Evolutionary conservation across 37 sponge, comb jelly and placozoan species (phyloP), one percentile per base, ranked within the genome.

Genomic region (Cliona cf. orientalis): DNA sequence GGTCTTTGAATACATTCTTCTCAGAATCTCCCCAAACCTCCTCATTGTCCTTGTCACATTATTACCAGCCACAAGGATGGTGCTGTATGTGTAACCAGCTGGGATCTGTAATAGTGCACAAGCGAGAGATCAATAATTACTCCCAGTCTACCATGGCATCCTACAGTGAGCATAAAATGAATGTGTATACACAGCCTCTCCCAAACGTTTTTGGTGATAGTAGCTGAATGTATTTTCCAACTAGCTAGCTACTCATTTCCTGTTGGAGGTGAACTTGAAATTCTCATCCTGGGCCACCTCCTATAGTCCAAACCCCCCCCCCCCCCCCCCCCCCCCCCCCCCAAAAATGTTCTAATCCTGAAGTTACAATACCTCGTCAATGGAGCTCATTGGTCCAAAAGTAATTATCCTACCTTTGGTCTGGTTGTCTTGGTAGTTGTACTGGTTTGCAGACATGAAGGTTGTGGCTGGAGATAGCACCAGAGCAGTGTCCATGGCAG

Each of bases 391-490:
- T 14, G 74, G 72, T 25, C 86, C 86, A 59, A 86, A 72, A 7
- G 76, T 64, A 33, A 86, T 21, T 12, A 49, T 38, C 26, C 12
- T 72, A 19, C 60, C 61, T 23, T 55, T 55, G 4, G 85, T 80
- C 37, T 44, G 46, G 41, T 42, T 26, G 35, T 80, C 36, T 21
- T 36, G 69, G 79, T 78, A 89, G 58, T 43, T 76, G 23, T 34
- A 76, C 58, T 91, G 92, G 33, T 75, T 78, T 44, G 83, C 60
- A 49, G 83, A 81, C 93, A 92, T 92, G 85, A 92, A 88, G 2
- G 80, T 61, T 33, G 57, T 74, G 45, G 61, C 43, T 26, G 93
- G 93, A 19, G 93, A 87, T 1, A 92, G 71, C 19, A 92, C 93
- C n/a, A 92, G 55, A 4, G 93, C 71, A 60, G 82, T 84, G 53